A percentile compares a stretch with the other conserved stretches of the same genome.
Evolutionary conservation across 2,888 invertebrate species (phyloP).

Genomic region (Drosophila anceps): DNA sequence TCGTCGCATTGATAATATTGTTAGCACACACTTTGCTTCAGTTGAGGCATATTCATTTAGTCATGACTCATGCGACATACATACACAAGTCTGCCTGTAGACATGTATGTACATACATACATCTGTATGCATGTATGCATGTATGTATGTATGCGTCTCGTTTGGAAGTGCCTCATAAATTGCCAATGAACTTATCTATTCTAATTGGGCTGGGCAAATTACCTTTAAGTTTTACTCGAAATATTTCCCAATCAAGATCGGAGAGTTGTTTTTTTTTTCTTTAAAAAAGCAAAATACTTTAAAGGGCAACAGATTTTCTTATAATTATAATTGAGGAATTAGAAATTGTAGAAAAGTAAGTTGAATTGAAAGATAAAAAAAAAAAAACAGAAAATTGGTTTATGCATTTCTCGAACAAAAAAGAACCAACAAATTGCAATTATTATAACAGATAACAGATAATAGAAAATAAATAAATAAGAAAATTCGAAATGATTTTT

Average conservation of each 20-base stretch:
- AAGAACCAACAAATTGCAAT: no score
- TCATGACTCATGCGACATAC: conserved; percentile 33
- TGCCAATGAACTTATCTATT: background rate
- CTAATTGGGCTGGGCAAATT: background rate
- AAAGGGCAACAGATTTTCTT: background rate
- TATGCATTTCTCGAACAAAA: no score
- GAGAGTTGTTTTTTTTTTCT: no score
- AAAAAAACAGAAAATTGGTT: no score
- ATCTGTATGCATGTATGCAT: background rate
- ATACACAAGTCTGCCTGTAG: background rate
- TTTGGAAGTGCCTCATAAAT: background rate
- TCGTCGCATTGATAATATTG: conserved; percentile 37
- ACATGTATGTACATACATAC: no score
- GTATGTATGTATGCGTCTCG: background rate
- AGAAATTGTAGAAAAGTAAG: background rate
- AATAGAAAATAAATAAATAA: no score
- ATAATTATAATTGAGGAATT: no score
- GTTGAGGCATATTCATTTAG: conserved; percentile 7
- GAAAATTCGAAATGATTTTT: no score
- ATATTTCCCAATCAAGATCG: background rate
- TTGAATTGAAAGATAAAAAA: background rate
- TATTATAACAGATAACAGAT: no score
- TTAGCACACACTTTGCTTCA: conserved; percentile 11
- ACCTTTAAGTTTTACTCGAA: no score
- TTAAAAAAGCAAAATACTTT: no score